Conservation (phyloP, 2,113 vertebrate genomes). For the Mastomys natalensis region DNA sequence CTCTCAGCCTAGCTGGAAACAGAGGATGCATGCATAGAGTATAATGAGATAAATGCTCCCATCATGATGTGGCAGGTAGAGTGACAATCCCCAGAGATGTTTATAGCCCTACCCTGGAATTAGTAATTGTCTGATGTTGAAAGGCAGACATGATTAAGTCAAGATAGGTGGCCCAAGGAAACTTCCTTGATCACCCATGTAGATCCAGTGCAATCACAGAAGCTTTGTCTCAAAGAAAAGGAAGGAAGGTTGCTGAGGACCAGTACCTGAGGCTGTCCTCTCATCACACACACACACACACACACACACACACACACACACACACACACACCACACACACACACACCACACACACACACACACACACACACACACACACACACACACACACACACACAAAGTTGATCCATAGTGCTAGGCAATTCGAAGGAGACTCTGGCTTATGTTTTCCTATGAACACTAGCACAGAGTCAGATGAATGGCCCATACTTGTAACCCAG, state of each 20-base stretch:
- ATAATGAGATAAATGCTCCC: neutral
- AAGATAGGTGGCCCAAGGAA: too few relatives aligned
- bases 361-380: too few relatives aligned
- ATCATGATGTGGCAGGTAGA: neutral
- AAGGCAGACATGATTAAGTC: neutral
- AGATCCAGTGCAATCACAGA: neutral
- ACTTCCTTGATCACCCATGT: neutral
- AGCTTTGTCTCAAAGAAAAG: neutral
- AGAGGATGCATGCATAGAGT: accelerated
- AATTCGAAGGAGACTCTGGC: neutral
- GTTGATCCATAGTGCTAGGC: neutral
- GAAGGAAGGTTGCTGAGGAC: neutral
- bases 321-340: neutral
- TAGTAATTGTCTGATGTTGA: too few relatives aligned
- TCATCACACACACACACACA: neutral
- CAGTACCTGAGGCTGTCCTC: neutral
- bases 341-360: too few relatives aligned
- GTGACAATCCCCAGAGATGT: neutral
- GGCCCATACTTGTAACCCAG: neutral
- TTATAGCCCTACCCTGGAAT: too few relatives aligned
- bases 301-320: too few relatives aligned
- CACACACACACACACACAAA: too few relatives aligned
- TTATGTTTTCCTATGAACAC: neutral
- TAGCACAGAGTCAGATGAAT: neutral
- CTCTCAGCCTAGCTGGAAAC: neutral